Evolutionary conservation across 2,797 vertebrate species (phyloP).

Genomic region (Champsocephalus gunnari): DNA sequence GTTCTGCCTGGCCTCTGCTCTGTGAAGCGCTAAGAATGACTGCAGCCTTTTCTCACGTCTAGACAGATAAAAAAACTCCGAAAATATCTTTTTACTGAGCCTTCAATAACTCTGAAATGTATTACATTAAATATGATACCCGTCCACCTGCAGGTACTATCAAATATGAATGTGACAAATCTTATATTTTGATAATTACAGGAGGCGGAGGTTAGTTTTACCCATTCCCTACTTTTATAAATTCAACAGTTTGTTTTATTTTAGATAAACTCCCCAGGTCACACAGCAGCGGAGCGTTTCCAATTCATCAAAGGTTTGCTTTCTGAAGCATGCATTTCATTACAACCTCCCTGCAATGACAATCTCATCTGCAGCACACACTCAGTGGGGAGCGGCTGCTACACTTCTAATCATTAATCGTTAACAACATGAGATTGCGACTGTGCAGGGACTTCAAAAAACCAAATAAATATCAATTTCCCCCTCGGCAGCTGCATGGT

Average conservation of each 20-base stretch:
- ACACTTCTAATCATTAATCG: slow-evolving; percentile 68
- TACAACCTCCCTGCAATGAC: slow-evolving; percentile 51
- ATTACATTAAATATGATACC: slow-evolving; percentile 43
- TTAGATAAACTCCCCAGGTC: slow-evolving; percentile 44
- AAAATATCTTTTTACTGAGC: slow-evolving; percentile 44
- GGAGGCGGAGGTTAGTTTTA: slow-evolving; percentile 21
- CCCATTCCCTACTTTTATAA: slow-evolving; percentile 22
- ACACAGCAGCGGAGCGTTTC: slow-evolving; percentile 46
- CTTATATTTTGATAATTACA: slow-evolving; percentile 43
- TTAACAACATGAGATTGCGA: slow-evolving; percentile 70
- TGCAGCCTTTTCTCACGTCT: slow-evolving; percentile 46
- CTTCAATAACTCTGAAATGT: slow-evolving; percentile 30
- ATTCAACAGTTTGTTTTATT: slow-evolving; percentile 48
- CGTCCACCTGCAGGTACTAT: slow-evolving; percentile 10
- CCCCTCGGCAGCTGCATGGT: slow-evolving; percentile 27
- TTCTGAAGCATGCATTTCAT: slow-evolving; percentile 72
- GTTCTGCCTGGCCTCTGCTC: slow-evolving; percentile 45
- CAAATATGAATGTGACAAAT: slow-evolving; percentile 38
- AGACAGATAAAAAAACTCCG: slow-evolving; percentile 57
- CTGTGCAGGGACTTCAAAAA: slow-evolving; percentile 59
- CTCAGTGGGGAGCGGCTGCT: slow-evolving; percentile 46
- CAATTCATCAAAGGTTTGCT: slow-evolving; percentile 53
- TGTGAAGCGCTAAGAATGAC: slow-evolving; percentile 49
- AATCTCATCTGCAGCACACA: slow-evolving; percentile 66
- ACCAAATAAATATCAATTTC: slow-evolving; percentile 75